Conservation (phyloP, 2,797 vertebrate genomes). For the Onychomys arenicola region DNA sequence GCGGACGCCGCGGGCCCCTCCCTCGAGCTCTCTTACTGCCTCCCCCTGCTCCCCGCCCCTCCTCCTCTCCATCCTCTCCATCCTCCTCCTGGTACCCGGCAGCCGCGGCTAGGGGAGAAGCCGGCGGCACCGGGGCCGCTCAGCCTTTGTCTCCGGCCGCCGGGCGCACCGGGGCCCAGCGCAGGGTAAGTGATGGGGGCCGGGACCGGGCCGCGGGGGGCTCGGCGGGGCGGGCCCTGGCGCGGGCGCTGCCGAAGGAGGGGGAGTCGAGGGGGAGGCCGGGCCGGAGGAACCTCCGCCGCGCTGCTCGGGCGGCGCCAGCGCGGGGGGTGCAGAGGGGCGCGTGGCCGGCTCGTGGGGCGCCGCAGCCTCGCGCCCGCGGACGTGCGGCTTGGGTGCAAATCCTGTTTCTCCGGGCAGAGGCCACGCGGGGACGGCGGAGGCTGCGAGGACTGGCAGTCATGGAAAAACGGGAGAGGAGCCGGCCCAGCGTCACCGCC, state of each 20-base stretch:
- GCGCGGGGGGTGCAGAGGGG: not conserved
- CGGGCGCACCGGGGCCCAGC: conserved; percentile 49
- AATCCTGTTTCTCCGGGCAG: conserved; percentile 71
- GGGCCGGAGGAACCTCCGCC: not conserved
- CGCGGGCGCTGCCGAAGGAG: not conserved
- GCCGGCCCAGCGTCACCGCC: conserved; percentile 44
- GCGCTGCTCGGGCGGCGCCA: not conserved
- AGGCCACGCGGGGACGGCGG: conserved; percentile 69
- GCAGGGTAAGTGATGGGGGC: conserved; percentile 73
- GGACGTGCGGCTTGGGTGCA: conserved; percentile 60
- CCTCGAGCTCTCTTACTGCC: not conserved
- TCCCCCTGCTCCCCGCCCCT: not conserved
- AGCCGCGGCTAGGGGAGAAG: conserved; percentile 48
- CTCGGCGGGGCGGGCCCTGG: conserved; percentile 6
- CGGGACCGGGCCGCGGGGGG: conserved; percentile 4
- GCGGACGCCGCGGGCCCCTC: not conserved
- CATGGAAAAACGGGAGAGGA: conserved; percentile 64
- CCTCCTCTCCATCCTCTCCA: not conserved
- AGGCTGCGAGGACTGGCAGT: conserved; percentile 63
- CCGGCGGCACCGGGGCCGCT: conserved; percentile 46
- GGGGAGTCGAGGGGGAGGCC: not conserved
- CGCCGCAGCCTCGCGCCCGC: not conserved
- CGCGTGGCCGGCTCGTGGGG: not conserved
- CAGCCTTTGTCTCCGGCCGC: conserved; percentile 71
- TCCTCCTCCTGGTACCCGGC: conserved; percentile 16